Evolutionary conservation across 2,797 vertebrate genomes (phyloP).

Genomic region (Ataeniobius toweri): DNA sequence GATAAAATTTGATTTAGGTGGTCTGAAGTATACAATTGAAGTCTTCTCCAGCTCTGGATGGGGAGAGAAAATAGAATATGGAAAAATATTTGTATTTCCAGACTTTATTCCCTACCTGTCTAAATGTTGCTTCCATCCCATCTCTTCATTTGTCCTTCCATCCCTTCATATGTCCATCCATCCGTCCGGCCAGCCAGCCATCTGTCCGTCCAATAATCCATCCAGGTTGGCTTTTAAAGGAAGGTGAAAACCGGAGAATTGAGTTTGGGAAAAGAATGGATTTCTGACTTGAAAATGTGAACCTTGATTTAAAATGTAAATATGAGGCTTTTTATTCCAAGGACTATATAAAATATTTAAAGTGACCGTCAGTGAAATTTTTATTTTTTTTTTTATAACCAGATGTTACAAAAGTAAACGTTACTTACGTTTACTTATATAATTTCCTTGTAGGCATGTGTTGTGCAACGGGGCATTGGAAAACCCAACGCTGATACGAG

Average conservation of each 20-base stretch:
- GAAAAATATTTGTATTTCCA: too few relatives aligned
- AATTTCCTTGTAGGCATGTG: conserved; percentile 4
- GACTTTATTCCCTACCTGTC: too few relatives aligned
- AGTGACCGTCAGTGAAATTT: neutral
- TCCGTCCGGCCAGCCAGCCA: too few relatives aligned
- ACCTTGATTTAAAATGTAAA: neutral
- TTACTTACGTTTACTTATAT: conserved; percentile 6
- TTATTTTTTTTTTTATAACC: conserved; percentile 21
- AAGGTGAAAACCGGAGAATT: neutral
- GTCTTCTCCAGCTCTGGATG: neutral
- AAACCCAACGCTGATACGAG: conserved; percentile 37
- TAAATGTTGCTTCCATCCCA: too few relatives aligned
- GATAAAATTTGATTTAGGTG: neutral
- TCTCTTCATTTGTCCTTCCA: neutral
- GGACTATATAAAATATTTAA: neutral
- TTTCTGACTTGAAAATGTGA: neutral
- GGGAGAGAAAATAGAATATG: too few relatives aligned
- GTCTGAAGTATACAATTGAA: neutral
- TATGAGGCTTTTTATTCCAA: neutral
- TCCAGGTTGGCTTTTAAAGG: neutral
- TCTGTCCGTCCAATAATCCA: neutral
- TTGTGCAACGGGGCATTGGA: conserved; percentile 48
- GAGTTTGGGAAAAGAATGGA: neutral
- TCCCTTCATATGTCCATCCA: neutral
- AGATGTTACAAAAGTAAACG: conserved; percentile 8